These are phyloP conservation scores for Ciona savignyi DNA, from an alignment of 23 tunicate species.

Conservation along the genomic window DNA sequence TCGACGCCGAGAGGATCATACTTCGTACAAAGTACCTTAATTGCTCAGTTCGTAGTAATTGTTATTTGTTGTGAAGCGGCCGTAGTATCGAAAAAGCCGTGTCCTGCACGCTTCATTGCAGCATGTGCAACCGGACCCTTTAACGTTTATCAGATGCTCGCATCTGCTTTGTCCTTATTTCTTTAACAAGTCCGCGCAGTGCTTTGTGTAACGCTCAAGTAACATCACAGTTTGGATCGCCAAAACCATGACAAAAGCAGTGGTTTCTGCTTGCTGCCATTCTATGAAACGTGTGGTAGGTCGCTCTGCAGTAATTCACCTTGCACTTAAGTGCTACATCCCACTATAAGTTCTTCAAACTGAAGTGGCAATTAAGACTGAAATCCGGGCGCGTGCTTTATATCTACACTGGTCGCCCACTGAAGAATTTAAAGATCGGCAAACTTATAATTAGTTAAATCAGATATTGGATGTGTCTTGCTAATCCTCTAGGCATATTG, in stretches of 20 bases:
- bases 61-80: neutral
- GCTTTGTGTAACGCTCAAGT: neutral
- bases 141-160: neutral
- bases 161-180: neutral
- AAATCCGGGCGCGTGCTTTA: neutral
- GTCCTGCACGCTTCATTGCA: neutral
- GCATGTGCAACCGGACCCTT: neutral
- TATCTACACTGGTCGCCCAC: neutral
- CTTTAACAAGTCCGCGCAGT: neutral
- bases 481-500: too few relatives aligned
- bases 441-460: too few relatives aligned
- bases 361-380: neutral
- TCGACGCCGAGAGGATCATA: neutral
- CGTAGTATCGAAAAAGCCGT: neutral
- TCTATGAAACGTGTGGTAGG: neutral
- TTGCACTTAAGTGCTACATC: neutral
- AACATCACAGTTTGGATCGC: too few relatives aligned
- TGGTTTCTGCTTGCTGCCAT: too few relatives aligned
- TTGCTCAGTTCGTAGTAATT: neutral
- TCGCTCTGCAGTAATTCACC: neutral
- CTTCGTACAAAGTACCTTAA: neutral
- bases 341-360: neutral
- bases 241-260: too few relatives aligned
- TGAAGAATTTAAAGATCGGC: neutral
- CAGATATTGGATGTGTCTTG: too few relatives aligned